Evolutionary conservation across 2,113 vertebrate genomes (phyloP), one percentile per base, ranked within the genome.

Genomic region (Mirza zaza): DNA sequence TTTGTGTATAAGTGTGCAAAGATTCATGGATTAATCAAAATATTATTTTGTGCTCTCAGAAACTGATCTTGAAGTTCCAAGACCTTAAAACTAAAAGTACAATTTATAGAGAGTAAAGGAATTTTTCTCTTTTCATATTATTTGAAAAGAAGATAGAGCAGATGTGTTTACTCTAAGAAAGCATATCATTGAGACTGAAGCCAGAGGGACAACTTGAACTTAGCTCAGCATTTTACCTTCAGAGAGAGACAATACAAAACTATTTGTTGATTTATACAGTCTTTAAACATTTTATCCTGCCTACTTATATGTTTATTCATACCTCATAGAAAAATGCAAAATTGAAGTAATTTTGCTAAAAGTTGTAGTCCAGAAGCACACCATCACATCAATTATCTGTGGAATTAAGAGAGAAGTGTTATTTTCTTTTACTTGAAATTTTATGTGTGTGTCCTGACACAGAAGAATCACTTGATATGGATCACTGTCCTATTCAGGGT

Each of bases 401-500:
- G 11, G 1, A 17, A 21, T 55, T 68, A 67, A 29, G 1, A 8
- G 20, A 32, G 4, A 39, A 20, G 3, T 17, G 3, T 61, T 50
- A 42, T 45, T 61, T 42, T 27, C 5, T 6, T 13, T 68, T 68
- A 18, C 14, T 21, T 9, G 3, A 55, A 50, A 15, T 34, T 80
- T 80, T 80, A 29, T 9, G 6, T 48, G 21, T 11, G 8, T 25
- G 8, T 32, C 2, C 27, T 65, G 14, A 23, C 0, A 6, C 63
- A 15, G n/a, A 80, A 29, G 10, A 55, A 39, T n/a, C 20, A n/a
- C 48, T 9, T 34, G 68, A 36, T 3, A 2, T 76, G 34, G 1
- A 77, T 6, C 21, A 50, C 10, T 21, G 1, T n/a, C 6, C 0
- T 0, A 11, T 5, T 4, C 3, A 42, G 2, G 7, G 11, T 34